Evolutionary conservation across 2,113 vertebrate species (phyloP).

Genomic region (Nesospiza acunhae): DNA sequence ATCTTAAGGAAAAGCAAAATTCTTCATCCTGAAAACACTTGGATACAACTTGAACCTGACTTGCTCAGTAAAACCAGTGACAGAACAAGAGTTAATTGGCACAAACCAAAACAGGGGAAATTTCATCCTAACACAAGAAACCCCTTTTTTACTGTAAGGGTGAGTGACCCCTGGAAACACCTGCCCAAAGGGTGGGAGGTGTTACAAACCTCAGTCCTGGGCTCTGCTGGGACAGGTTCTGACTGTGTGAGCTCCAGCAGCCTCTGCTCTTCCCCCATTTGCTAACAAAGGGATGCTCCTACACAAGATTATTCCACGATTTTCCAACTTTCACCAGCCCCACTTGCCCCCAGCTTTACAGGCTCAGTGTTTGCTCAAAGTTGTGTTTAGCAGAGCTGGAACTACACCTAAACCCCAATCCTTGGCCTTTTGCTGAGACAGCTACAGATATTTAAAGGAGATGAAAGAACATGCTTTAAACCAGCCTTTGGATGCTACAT

Average conservation of each 20-base stretch:
- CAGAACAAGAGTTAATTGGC: background rate
- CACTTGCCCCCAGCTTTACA: background rate
- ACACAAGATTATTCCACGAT: fast-evolving
- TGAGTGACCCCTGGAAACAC: no score
- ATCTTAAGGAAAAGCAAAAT: background rate
- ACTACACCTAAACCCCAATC: background rate
- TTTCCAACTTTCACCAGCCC: background rate
- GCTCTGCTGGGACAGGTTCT: background rate
- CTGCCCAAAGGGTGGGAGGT: background rate
- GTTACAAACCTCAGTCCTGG: background rate
- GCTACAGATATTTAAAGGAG: background rate
- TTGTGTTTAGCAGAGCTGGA: background rate
- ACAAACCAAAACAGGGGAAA: background rate
- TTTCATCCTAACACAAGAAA: fast-evolving
- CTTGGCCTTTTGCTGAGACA: background rate
- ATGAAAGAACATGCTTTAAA: background rate
- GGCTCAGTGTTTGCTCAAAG: background rate
- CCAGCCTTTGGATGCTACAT: background rate
- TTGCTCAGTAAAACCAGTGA: background rate
- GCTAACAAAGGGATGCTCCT: fast-evolving
- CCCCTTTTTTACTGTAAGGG: no score
- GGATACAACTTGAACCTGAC: background rate
- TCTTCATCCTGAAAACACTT: background rate
- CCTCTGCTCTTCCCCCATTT: fast-evolving
- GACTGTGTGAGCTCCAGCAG: background rate